Conservation (phyloP, 2,113 vertebrate species). For the Sinocyclocheilus anshuiensis region DNA sequence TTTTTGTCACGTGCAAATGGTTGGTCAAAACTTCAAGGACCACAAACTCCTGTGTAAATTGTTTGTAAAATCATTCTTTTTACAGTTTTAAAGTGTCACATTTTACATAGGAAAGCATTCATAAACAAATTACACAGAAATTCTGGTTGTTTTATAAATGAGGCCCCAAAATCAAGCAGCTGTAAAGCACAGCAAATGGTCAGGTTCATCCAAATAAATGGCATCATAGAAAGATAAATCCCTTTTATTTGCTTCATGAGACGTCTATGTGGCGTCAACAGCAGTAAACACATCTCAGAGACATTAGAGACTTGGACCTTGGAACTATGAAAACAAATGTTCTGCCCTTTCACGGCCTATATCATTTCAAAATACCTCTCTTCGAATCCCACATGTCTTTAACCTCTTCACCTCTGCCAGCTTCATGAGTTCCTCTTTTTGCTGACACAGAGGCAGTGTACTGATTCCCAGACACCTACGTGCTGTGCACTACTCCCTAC, state of each 20-base stretch:
- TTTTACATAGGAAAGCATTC: neutral
- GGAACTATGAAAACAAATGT: constrained; percentile 28
- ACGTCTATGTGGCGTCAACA: neutral
- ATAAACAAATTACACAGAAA: neutral
- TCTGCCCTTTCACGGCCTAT: constrained; percentile 33
- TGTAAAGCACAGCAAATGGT: constrained; percentile 6
- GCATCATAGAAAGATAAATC: neutral
- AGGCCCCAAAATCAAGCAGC: neutral
- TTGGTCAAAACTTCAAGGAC: neutral
- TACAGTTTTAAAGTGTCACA: neutral
- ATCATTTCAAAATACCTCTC: constrained; percentile 54
- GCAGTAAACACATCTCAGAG: constrained; percentile 1
- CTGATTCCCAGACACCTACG: neutral
- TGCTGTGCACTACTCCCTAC: neutral
- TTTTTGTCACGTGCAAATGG: neutral
- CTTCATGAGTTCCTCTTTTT: neutral
- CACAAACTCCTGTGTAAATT: neutral
- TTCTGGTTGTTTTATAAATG: neutral
- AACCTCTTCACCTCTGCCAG: constrained; percentile 37
- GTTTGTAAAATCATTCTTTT: neutral
- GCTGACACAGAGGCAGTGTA: neutral
- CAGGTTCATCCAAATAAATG: neutral
- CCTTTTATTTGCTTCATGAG: constrained; percentile 1
- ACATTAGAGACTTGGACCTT: constrained; percentile 19
- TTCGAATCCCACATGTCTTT: constrained; percentile 56